Percentiles rank a stretch among this genome's conserved stretches.
Evolutionary conservation across 2,113 vertebrate species (phyloP).

Genomic region (Arvicanthis niloticus): DNA sequence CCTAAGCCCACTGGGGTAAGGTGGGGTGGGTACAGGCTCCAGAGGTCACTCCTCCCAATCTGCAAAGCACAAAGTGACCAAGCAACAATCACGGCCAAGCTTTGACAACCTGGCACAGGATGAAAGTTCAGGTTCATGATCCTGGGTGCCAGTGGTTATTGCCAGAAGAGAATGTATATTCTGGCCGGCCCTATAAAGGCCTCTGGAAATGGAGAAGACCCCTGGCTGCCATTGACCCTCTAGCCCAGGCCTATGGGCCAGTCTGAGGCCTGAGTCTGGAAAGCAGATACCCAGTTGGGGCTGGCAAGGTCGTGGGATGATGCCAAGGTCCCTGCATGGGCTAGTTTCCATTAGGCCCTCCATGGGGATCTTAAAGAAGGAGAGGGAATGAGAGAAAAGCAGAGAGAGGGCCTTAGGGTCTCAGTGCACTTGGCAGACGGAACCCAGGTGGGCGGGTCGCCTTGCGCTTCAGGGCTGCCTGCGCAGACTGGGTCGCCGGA

Average conservation of each 20-base stretch:
- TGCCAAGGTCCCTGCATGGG: not conserved
- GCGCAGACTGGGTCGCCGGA: conserved; percentile 71
- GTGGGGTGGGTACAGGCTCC: not conserved
- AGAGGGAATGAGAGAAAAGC: not conserved
- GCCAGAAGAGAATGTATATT: not conserved
- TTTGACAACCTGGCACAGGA: not conserved
- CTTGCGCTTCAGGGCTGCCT: conserved; percentile 38
- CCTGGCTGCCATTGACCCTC: not conserved
- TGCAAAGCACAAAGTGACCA: conserved; percentile 54
- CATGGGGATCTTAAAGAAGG: not conserved
- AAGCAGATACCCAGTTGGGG: not conserved
- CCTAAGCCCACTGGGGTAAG: conserved; percentile 69
- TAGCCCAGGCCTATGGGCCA: not conserved
- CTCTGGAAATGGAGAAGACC: not conserved
- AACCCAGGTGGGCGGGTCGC: not conserved
- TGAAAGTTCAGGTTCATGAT: not conserved
- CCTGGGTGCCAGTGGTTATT: conserved; percentile 2
- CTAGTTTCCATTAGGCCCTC: conserved; percentile 12
- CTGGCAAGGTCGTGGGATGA: not conserved
- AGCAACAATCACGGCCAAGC: not conserved
- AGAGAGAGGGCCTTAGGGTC: not conserved
- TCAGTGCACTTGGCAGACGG: not conserved
- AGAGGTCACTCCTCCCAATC: not conserved
- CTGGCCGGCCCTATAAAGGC: not conserved
- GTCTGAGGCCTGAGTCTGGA: not conserved